A percentile compares a stretch with the other conserved stretches of the same genome.
These are phyloP conservation scores for Protophormia terraenovae DNA, from an alignment of 2,888 invertebrate species.

Conservation along the genomic window DNA sequence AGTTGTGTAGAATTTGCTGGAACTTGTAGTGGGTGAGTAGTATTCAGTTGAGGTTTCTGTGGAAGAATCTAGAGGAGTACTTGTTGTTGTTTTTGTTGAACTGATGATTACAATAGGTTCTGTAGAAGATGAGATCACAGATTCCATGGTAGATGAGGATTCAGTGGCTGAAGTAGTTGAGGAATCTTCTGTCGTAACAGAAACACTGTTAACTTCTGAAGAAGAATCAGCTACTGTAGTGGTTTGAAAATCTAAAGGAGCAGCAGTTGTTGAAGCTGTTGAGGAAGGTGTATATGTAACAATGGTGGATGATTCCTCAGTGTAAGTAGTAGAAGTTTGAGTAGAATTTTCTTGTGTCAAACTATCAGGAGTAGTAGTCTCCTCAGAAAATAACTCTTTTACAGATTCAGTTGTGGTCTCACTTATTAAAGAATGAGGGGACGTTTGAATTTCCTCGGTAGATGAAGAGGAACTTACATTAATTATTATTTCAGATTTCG, in stretches of 20 bases:
- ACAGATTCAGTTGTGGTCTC: background rate
- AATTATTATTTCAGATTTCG: background rate
- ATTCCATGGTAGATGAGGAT: background rate
- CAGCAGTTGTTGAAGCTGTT: background rate
- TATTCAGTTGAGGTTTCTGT: slow-evolving; percentile 7
- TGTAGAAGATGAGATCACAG: slow-evolving; percentile 22
- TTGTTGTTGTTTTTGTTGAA: background rate
- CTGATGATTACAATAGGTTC: background rate
- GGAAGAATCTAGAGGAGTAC: slow-evolving; percentile 10
- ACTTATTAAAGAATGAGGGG: background rate
- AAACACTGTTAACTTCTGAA: background rate
- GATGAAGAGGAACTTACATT: background rate
- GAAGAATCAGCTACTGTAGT: background rate
- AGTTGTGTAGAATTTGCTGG: background rate
- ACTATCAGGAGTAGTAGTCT: background rate
- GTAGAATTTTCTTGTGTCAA: background rate
- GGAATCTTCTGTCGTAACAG: background rate
- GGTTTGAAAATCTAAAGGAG: background rate
- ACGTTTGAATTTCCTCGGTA: background rate
- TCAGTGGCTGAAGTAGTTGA: background rate
- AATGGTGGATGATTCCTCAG: background rate
- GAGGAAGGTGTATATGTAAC: background rate
- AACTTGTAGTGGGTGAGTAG: background rate
- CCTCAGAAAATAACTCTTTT: background rate
- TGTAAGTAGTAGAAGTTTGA: background rate